Evolutionary conservation across 1,140 invertebrate genomes (phyloP).

Genomic region (Drosophila aff.): DNA sequence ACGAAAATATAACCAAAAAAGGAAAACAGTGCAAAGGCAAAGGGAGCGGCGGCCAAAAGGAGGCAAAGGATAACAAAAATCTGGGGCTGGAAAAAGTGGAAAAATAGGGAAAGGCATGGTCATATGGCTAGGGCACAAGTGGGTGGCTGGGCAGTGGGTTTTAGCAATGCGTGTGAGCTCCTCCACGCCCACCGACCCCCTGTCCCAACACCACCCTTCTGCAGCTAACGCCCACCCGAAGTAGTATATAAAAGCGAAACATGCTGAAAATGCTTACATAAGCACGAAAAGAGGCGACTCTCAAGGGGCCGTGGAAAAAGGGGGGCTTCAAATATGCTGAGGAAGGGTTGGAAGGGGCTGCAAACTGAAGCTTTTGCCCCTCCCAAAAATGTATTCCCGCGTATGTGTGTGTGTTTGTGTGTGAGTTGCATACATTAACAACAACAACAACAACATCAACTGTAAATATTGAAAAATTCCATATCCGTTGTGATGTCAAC

Average conservation of each 20-base stretch:
- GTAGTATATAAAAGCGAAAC: slow-evolving; percentile 80
- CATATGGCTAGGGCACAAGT: neutral
- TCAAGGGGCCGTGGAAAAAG: slow-evolving; percentile 25
- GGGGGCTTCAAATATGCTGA: neutral
- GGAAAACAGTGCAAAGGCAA: slow-evolving; percentile 14
- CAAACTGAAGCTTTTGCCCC: slow-evolving; percentile 36
- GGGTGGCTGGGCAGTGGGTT: neutral
- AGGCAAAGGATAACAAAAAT: slow-evolving; percentile 36
- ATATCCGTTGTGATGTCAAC: slow-evolving; percentile 77
- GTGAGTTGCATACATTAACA: slow-evolving; percentile 73
- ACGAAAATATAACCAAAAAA: slow-evolving; percentile 23
- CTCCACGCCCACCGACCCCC: slow-evolving; percentile 33
- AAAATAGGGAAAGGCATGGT: slow-evolving; percentile 16
- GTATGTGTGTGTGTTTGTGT: slow-evolving; percentile 19
- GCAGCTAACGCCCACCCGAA: slow-evolving; percentile 55
- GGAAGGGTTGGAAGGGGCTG: slow-evolving; percentile 1
- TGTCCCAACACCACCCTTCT: neutral
- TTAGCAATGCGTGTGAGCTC: slow-evolving; percentile 29
- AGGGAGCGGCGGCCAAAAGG: slow-evolving; percentile 4
- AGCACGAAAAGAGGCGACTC: slow-evolving; percentile 56
- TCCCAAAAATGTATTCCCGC: slow-evolving; percentile 14
- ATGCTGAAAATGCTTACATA: slow-evolving; percentile 81
- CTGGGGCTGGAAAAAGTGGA: slow-evolving; percentile 30
- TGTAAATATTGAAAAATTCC: slow-evolving; percentile 81
- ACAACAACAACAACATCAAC: slow-evolving; percentile 48